These are phyloP conservation scores for Drosophila nr. perissopoda DNA, from an alignment of 2,888 invertebrate species.

Conservation along the genomic window DNA sequence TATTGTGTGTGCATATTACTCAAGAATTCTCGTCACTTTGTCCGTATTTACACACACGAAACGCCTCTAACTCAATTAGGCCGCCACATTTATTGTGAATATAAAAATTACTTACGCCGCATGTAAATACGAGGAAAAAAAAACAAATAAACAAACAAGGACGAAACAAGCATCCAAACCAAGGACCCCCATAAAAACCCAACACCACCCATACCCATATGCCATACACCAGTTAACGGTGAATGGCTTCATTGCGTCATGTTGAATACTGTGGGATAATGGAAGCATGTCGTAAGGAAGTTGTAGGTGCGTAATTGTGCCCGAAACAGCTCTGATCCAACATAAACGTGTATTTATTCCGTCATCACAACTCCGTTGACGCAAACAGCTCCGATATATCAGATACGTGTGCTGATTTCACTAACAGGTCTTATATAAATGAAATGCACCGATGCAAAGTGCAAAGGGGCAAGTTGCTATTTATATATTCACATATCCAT, in stretches of 20 bases:
- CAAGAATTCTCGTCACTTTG: conserved; percentile 45
- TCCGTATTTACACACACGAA: conserved; percentile 55
- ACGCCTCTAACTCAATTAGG: conserved; percentile 58
- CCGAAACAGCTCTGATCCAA: conserved; percentile 7
- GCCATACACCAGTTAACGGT: background rate
- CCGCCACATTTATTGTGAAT: conserved; percentile 59
- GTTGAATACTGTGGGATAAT: conserved; percentile 24
- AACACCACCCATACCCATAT: background rate
- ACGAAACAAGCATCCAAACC: conserved; percentile 5
- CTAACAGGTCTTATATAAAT: background rate
- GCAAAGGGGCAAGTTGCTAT: background rate
- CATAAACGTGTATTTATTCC: background rate
- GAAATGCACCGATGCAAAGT: background rate
- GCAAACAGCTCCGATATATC: background rate
- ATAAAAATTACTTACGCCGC: conserved; percentile 56
- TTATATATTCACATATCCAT: background rate
- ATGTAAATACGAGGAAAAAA: conserved; percentile 53
- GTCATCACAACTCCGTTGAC: background rate
- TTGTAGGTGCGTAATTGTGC: conserved; percentile 16
- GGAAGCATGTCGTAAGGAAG: conserved; percentile 7
- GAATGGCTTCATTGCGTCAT: conserved; percentile 42
- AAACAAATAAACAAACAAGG: conserved; percentile 20
- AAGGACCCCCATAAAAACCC: conserved; percentile 9
- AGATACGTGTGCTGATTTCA: background rate
- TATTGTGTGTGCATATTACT: conserved; percentile 12